phyloP scores from a whole-genome alignment of 2,888 invertebrate genomes.

The Aphidius colemani region DNA sequence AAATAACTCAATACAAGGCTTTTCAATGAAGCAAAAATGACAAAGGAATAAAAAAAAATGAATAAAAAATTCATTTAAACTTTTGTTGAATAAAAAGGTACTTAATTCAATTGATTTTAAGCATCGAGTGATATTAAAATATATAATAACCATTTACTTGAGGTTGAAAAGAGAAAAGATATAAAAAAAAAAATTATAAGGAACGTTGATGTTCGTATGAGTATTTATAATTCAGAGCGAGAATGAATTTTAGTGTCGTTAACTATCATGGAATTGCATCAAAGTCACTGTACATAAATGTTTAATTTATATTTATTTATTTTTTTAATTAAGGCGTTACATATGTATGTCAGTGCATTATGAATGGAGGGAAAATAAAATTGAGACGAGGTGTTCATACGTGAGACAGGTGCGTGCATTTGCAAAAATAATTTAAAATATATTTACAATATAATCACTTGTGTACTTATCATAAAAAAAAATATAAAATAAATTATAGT shows the following conservation, averaged over 20 bases:
- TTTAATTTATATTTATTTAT: too few species aligned
- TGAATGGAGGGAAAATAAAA: not conserved
- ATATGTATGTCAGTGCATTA: too few species aligned
- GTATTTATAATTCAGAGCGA: conserved; percentile 26
- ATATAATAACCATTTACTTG: conserved; percentile 6
- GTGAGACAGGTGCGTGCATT: conserved; percentile 18
- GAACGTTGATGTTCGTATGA: conserved; percentile 12
- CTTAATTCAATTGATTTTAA: not conserved
- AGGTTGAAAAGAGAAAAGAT: not conserved
- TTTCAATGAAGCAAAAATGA: not conserved
- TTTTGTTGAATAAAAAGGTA: not conserved
- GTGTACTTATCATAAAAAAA: not conserved
- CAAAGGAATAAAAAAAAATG: not conserved
- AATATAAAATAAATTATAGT: not conserved
- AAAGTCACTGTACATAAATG: not conserved
- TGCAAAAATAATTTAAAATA: not conserved
- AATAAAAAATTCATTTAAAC: not conserved
- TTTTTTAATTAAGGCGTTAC: too few species aligned
- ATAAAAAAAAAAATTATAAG: not conserved
- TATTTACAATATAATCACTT: conserved; percentile 1
- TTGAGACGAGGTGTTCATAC: conserved; percentile 12
- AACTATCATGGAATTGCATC: conserved; percentile 22
- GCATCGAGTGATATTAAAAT: not conserved
- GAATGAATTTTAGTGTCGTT: conserved; percentile 34
- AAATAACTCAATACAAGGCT: not conserved